These are phyloP conservation scores for Troides aeacus DNA, from an alignment of 2,888 invertebrate genomes.

Conservation along the genomic window DNA sequence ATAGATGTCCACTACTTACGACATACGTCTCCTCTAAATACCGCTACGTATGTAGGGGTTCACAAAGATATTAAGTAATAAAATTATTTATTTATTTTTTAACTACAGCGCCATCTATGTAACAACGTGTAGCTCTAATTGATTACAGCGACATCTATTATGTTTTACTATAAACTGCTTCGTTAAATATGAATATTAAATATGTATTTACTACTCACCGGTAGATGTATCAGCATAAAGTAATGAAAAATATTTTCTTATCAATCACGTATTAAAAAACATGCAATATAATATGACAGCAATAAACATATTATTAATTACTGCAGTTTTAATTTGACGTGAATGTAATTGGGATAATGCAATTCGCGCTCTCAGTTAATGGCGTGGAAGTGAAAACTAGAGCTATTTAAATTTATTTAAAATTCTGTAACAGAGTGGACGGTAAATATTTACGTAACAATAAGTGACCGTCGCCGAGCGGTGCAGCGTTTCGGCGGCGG, in stretches of 20 bases:
- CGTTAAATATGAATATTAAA: neutral
- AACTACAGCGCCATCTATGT: too few species aligned
- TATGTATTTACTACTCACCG: neutral
- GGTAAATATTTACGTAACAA: slow-evolving; percentile 6
- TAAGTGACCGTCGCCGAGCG: neutral
- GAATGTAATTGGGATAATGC: neutral
- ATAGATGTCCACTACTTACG: too few species aligned
- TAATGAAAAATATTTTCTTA: too few species aligned
- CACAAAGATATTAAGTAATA: too few species aligned
- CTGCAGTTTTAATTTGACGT: neutral
- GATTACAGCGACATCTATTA: neutral
- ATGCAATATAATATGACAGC: neutral
- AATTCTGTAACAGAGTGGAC: neutral
- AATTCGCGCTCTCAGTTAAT: neutral
- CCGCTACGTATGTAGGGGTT: neutral
- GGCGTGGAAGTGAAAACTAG: neutral
- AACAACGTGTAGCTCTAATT: too few species aligned
- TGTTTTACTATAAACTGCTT: neutral
- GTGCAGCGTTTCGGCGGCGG: neutral
- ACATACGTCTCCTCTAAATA: neutral
- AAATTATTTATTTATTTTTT: too few species aligned
- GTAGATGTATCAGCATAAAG: neutral
- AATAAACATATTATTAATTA: neutral
- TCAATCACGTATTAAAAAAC: too few species aligned
- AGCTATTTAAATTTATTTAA: slow-evolving; percentile 9